Evolutionary conservation across 2,113 vertebrate species (phyloP).

Genomic region (Odocoileus virginianus): DNA sequence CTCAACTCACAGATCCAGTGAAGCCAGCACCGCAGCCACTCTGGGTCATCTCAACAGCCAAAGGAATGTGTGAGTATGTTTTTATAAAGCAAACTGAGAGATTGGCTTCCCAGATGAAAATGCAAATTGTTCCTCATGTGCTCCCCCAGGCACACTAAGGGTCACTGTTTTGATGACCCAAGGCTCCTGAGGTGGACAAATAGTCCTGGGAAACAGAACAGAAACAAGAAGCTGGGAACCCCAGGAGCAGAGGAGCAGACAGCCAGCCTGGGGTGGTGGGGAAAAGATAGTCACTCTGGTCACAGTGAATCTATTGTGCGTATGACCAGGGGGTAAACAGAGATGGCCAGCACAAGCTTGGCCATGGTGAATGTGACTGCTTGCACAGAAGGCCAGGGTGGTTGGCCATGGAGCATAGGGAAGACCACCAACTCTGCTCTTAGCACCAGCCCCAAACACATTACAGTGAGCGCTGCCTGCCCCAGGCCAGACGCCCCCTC

Average conservation of each 20-base stretch:
- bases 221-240: not conserved
- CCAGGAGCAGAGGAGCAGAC: not conserved
- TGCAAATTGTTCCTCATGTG: not conserved
- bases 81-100: not conserved
- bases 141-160: not conserved
- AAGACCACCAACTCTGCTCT: not conserved
- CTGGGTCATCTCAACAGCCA: not conserved
- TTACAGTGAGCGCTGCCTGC: not conserved
- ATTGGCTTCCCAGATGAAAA: not conserved
- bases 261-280: not conserved
- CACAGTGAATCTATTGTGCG: not conserved
- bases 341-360: not conserved
- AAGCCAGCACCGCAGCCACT: not conserved
- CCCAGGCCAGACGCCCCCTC: not conserved
- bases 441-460: not conserved
- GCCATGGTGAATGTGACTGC: not conserved
- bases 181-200: not conserved
- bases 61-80: not conserved
- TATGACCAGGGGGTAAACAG: not conserved
- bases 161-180: not conserved
- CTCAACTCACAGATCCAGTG: not conserved
- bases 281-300: not conserved
- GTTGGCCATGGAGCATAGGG: not conserved
- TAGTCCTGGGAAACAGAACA: not conserved
- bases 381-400: not conserved